phyloP scores from a whole-genome alignment of 2,888 invertebrate species.

The Griposia aprilina region DNA sequence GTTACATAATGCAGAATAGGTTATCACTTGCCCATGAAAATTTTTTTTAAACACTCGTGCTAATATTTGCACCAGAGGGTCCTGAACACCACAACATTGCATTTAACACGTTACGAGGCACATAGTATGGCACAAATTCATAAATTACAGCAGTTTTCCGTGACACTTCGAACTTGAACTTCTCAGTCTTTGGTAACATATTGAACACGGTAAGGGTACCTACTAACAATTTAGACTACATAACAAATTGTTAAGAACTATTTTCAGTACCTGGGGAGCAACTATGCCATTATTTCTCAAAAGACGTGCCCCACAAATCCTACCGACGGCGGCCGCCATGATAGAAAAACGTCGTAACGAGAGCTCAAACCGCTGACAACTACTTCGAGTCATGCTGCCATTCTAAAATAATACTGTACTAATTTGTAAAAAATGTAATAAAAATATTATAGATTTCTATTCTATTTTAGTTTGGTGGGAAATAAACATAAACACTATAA shows the following conservation, averaged over 20 bases:
- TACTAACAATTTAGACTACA: slow-evolving; percentile 68
- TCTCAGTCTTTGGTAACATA: slow-evolving; percentile 73
- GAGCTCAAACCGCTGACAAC: slow-evolving; percentile 84
- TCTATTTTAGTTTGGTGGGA: neutral
- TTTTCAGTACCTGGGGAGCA: slow-evolving; percentile 93
- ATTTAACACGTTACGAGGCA: slow-evolving; percentile 66
- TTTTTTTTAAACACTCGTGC: slow-evolving; percentile 67
- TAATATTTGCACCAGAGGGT: slow-evolving; percentile 51
- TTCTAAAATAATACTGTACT: slow-evolving; percentile 63
- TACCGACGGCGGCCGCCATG: slow-evolving; percentile 97
- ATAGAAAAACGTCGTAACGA: slow-evolving; percentile 91
- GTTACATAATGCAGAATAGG: slow-evolving; percentile 90
- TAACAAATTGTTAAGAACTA: slow-evolving; percentile 72
- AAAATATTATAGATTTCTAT: slow-evolving; percentile 11
- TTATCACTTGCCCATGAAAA: slow-evolving; percentile 83
- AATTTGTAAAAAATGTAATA: slow-evolving; percentile 2
- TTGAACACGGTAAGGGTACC: slow-evolving; percentile 64
- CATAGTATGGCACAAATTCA: slow-evolving; percentile 71
- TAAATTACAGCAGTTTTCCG: slow-evolving; percentile 79
- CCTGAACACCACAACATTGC: slow-evolving; percentile 67
- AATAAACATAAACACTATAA: slow-evolving; percentile 9
- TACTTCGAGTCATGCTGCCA: slow-evolving; percentile 73
- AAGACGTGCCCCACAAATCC: slow-evolving; percentile 96
- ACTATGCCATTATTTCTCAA: slow-evolving; percentile 93
- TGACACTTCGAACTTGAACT: slow-evolving; percentile 74